These are phyloP conservation scores for Eumaeus atala DNA, from an alignment of 1,140 invertebrate species.

Conservation along the genomic window DNA sequence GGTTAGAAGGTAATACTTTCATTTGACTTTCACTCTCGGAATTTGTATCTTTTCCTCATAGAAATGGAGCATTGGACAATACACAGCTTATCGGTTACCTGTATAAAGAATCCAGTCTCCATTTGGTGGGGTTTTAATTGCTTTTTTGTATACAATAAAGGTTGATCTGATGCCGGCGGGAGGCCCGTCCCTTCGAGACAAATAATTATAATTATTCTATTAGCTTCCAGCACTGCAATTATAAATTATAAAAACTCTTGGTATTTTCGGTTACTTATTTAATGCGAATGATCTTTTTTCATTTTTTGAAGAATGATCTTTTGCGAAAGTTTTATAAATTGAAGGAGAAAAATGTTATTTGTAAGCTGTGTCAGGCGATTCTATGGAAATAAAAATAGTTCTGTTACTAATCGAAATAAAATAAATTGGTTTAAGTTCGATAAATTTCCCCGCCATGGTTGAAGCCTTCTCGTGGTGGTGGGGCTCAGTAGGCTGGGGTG, in stretches of 20 bases:
- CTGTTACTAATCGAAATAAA: no score
- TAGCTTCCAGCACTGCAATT: constrained; percentile 5
- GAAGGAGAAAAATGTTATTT: no score
- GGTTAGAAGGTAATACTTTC: constrained; percentile 8
- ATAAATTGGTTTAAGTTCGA: no score
- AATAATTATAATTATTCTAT: constrained; percentile 9
- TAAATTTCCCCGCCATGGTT: no score
- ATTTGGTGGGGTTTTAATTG: constrained; percentile 7
- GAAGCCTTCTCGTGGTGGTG: no score
- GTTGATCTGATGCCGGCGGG: constrained; percentile 1
- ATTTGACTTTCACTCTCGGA: constrained; percentile 6
- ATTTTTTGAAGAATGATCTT: no score
- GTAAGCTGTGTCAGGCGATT: no score
- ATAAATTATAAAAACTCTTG: background rate
- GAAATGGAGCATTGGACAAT: no score
- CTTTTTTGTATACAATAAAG: constrained; percentile 5
- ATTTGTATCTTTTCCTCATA: constrained; percentile 1
- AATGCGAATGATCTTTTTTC: background rate
- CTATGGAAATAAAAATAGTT: no score
- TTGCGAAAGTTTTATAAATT: no score
- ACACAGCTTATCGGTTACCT: no score
- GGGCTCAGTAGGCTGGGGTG: no score
- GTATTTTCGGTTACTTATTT: background rate
- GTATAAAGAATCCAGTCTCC: background rate
- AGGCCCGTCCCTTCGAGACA: background rate